Conservation (phyloP, 2,888 invertebrate species). For the Protonemura montana region DNA sequence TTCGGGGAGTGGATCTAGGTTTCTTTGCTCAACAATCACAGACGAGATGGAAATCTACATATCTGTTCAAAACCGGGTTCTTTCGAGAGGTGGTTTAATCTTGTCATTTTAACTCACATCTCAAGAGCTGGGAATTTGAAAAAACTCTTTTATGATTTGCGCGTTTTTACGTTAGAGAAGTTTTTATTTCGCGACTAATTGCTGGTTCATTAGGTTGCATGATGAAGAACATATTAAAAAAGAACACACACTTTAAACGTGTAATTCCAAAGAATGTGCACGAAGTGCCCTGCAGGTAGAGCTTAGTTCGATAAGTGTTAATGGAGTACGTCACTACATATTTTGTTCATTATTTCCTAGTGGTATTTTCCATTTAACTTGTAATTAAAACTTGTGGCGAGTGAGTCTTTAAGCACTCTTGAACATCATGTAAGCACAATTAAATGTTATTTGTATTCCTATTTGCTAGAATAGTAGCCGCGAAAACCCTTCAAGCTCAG, state of each 20-base stretch:
- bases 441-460: background rate
- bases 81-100: slow-evolving; percentile 1
- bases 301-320: background rate
- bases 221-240: background rate
- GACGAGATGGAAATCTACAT: slow-evolving; percentile 26
- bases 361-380: slow-evolving; percentile 12
- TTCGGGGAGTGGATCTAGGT: slow-evolving; percentile 13
- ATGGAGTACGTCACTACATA: background rate
- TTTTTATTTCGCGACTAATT: background rate
- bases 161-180: background rate
- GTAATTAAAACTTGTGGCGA: background rate
- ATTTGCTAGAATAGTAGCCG: background rate
- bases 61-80: background rate
- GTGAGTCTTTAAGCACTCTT: background rate
- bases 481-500: background rate
- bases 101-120: background rate
- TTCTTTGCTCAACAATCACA: slow-evolving; percentile 40
- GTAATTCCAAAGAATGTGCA: background rate
- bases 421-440: background rate
- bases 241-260: background rate
- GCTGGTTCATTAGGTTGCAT: background rate
- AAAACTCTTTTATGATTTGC: background rate
- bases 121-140: background rate
- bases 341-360: slow-evolving; percentile 2
- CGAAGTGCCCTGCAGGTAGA: background rate